Evolutionary conservation across 2,113 vertebrate species (phyloP), one percentile per base, ranked within the genome.

Genomic region (Microcebus lehilahytsara): DNA sequence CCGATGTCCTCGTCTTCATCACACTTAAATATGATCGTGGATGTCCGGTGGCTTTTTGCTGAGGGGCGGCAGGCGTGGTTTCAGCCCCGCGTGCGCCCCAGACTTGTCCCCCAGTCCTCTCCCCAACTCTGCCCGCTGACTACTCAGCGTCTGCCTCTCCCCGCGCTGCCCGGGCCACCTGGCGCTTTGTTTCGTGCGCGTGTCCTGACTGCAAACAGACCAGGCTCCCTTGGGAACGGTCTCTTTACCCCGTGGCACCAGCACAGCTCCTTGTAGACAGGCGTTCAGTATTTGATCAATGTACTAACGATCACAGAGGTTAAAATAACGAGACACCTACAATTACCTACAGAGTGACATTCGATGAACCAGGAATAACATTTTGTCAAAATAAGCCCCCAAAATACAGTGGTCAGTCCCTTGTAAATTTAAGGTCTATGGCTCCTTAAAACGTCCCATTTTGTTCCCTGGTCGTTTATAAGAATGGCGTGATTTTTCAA

Each of bases 1-100:
- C 99, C 99, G 0, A 42, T 90, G 13, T 98, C 99, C 5, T 95
- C 99, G 0, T 97, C 97, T 49, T 98, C 99, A 66, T 99, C 99
- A 5, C 99, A 99, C 23, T 89, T 98, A 67, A 99, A 99, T 87
- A 99, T 93, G 96, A 99, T 99, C 1, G 99, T 98, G 0, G 99
- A 99, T 77, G 98, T 98, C 20, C 98, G 99, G 93, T 98, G 99
- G 37, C 97, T 98, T 19, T 97, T 96, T 32, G 62, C 99, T 99
- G 2, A 51, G 85, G 56, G 32, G 3, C 0, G 0, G 58, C 66
- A 27, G 2, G 0, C 0, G 0, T 8, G 22, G 6, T 1, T 30
- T 97, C 53, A 95, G 92, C 32, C 46, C 46, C 46, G 2, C 46
- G 10, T 49, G 46, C 46, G 46, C 10, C 13, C 37, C 0, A 7